Base-by-base conservation (phyloP, 2,888 invertebrate species). In the Hydropsyche betteni region DNA sequence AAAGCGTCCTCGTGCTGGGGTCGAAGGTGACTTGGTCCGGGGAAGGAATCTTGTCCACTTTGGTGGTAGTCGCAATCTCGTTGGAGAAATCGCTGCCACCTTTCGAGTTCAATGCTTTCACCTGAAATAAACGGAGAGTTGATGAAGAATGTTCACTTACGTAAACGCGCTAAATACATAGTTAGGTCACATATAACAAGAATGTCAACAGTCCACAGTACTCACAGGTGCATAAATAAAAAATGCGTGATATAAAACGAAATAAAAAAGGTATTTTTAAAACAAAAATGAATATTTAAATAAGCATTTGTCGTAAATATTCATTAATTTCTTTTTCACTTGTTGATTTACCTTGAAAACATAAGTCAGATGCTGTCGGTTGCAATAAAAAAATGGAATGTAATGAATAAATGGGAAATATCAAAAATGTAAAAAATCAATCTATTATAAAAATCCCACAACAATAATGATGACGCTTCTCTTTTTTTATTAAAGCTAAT, bases 31-130 rank as follows among this genome's bases (percentile, higher is more conserved):
- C 95, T 79, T 93, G 90, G 79, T 94, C 89, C 0, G 96, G 94
- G 0, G 92, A 86, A 0, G 94, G 93, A 72, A 96, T 94, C 82
- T 92, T 90, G 80, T 95, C 94, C 16, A 97, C 95, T 81, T 93
- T 92, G 0, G 96, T 96, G 4, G 92, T 92, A 55, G 92, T 92
- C 0, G 90, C 89, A 68, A 94, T 91, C 83, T 95, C 95, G 81
- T 94, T 94, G 0, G 96, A 96, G 82, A 92, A 94, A 80, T 94
- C 94, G 78, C 96, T 96, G 80, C 92, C 91, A 14, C 95, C 95
- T 84, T 94, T 94, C 0, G 94, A 93, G 82, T 96, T 97, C 79
- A 94, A 89, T 0, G 96, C 96, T 85, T 94, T 95, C 76, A 94
- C 91, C 91, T 92, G 83, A 6, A 84, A 82, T 50, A 73, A 36